Evolutionary conservation across 2,113 vertebrate genomes (phyloP).

Genomic region (Girardinichthys multiradiatus): DNA sequence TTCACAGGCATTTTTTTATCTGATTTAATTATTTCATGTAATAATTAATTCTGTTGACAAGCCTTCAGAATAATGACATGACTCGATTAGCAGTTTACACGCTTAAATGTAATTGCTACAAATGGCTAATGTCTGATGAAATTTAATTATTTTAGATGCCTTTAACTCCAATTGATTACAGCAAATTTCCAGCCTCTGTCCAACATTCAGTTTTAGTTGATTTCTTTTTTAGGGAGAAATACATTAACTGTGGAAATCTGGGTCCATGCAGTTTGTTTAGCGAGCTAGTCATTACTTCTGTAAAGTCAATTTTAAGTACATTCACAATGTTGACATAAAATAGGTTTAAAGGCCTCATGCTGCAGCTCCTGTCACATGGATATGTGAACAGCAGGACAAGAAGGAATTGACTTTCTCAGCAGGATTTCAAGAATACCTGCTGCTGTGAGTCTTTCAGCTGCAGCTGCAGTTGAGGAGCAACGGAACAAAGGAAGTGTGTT

Average conservation of each 20-base stretch:
- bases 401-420: constrained; percentile 24
- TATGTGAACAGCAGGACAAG: constrained; percentile 24
- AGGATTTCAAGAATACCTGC: constrained; percentile 26
- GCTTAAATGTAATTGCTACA: constrained; percentile 36
- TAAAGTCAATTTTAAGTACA: background rate
- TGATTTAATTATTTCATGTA: constrained; percentile 41
- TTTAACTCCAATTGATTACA: constrained; percentile 12
- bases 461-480: constrained; percentile 6
- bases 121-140: constrained; percentile 16
- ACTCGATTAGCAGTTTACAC: constrained; percentile 21
- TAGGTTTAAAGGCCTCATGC: background rate
- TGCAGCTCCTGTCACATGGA: background rate
- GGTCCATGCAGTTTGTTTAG: background rate
- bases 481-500: constrained; percentile 10
- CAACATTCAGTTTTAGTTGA: constrained; percentile 2
- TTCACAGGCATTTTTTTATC: background rate
- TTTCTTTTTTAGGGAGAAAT: background rate
- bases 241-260: background rate
- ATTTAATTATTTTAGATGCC: constrained; percentile 32
- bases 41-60: constrained; percentile 41
- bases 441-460: constrained; percentile 21
- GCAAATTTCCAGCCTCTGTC: constrained; percentile 4
- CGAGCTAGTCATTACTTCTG: background rate
- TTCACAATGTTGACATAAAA: background rate
- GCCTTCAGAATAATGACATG: constrained; percentile 10